These are phyloP conservation scores for Opisthograptis luteolata DNA, from an alignment of 2,888 invertebrate species.

Conservation along the genomic window DNA sequence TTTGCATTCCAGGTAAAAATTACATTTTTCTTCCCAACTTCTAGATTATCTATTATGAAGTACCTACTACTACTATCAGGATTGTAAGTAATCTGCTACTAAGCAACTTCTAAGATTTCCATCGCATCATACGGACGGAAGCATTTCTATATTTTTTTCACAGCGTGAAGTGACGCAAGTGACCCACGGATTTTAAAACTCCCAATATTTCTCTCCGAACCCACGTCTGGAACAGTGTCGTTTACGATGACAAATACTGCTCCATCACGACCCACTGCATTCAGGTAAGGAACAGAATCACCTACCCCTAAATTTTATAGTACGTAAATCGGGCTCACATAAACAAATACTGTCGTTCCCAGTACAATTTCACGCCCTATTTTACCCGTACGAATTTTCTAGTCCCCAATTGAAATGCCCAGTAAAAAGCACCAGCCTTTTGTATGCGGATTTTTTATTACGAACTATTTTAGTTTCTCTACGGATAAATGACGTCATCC, in stretches of 20 bases:
- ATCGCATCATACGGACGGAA: not conserved
- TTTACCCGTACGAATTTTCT: conserved; percentile 73
- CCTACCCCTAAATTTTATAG: conserved; percentile 69
- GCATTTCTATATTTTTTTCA: conserved; percentile 14
- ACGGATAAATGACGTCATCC: conserved; percentile 67
- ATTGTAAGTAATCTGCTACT: no score
- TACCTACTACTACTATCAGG: no score
- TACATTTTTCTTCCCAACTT: no score
- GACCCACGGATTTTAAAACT: conserved; percentile 31
- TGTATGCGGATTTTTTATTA: conserved; percentile 68
- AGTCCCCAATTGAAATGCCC: conserved; percentile 69
- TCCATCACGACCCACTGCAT: conserved; percentile 52
- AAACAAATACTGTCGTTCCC: conserved; percentile 77
- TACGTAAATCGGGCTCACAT: conserved; percentile 59
- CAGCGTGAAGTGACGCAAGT: conserved; percentile 35
- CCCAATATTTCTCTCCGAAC: conserved; percentile 33
- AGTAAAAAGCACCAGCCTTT: conserved; percentile 62
- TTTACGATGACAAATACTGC: conserved; percentile 59
- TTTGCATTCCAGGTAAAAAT: no score
- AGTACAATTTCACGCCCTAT: conserved; percentile 80
- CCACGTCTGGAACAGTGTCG: conserved; percentile 46
- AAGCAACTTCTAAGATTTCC: conserved; percentile 9
- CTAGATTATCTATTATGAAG: no score
- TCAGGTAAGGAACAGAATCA: conserved; percentile 49
- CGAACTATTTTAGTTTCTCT: conserved; percentile 63